These are phyloP conservation scores for Corydoras maculifer DNA, from an alignment of 2,113 vertebrate genomes.

Conservation along the genomic window DNA sequence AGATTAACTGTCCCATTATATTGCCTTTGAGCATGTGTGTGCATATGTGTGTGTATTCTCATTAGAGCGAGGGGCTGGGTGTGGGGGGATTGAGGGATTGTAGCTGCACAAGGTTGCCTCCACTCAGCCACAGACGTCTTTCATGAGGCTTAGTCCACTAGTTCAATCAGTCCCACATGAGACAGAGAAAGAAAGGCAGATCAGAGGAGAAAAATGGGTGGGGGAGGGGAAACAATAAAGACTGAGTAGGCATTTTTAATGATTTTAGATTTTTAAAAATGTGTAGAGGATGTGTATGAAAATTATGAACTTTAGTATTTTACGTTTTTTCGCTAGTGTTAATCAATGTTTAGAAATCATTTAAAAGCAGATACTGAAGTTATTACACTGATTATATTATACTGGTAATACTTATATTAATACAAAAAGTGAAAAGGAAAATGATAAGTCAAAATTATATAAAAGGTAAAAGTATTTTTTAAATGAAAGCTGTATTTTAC, in stretches of 20 bases:
- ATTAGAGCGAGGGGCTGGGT: conserved; percentile 61
- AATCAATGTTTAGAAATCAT: too few relatives aligned
- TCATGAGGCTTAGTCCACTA: conserved; percentile 72
- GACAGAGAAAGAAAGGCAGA: conserved; percentile 45
- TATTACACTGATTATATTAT: too few relatives aligned
- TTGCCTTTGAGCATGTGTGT: conserved; percentile 17
- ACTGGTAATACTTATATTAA: background rate
- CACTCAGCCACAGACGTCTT: conserved; percentile 70
- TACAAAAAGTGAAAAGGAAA: conserved; percentile 28
- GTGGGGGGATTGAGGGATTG: conserved; percentile 49
- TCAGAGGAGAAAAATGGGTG: conserved; percentile 43
- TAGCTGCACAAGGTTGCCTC: conserved; percentile 67
- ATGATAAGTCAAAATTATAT: background rate
- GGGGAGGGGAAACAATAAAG: conserved; percentile 29
- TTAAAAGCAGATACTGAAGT: too few relatives aligned
- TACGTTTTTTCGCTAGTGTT: too few relatives aligned
- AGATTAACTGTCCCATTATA: conserved; percentile 2
- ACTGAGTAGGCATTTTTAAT: background rate
- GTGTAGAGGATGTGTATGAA: too few relatives aligned
- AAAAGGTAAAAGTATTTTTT: too few relatives aligned
- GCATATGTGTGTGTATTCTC: conserved; percentile 48
- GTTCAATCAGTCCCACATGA: conserved; percentile 77
- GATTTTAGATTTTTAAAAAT: too few relatives aligned
- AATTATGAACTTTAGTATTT: too few relatives aligned
- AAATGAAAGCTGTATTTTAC: too few relatives aligned